Evolutionary conservation across 2,113 vertebrate genomes (phyloP), one percentile per base, ranked within the genome.

Genomic region (Notechis scutatus): DNA sequence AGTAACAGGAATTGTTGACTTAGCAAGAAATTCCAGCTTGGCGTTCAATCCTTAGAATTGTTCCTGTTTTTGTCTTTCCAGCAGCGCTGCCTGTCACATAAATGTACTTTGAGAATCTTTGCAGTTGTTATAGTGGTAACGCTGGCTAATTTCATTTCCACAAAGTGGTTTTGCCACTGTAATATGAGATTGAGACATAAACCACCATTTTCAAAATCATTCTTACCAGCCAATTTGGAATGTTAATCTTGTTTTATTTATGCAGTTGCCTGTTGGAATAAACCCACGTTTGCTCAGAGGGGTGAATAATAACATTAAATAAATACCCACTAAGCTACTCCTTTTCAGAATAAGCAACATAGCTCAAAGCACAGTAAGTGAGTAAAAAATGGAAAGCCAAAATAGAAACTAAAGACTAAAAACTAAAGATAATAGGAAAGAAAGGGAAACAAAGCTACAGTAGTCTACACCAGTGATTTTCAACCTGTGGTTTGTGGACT

Each of bases 221-320:
- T 24, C 86, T 59, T 57, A 93, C 86, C 91, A 20, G 14, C 15
- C n/a, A 81, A 12, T 92, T 94, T 93, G 95, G 94, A 91, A 69
- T 42, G 61, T 0, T 2, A 94, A 94, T 10, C 34, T 89, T 93
- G 55, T 26, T 95, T 96, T 92, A 47, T 50, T 64, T 92, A 57
- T 69, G 42, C 56, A 95, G 93, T 95, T 92, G 89, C 85, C 47
- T 64, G 24, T 47, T 26, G 47, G 23, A 64, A 64, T 90, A 45
- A 59, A 90, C 26, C 45, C 45, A 8, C 0, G 9, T 8, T 85
- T 45, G 64, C 64, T 74, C 64, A 74, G n/a, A 34, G 64, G 29
- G n/a, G 64, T 74, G 64, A 74, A 74, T 74, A 74, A 74, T 74
- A 34, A 74, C 14, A 34, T 74, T 34, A 74, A 0, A 34, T 74